Base-by-base conservation (phyloP, 2,797 vertebrate species). In the Mormyrops attenuatus region DNA sequence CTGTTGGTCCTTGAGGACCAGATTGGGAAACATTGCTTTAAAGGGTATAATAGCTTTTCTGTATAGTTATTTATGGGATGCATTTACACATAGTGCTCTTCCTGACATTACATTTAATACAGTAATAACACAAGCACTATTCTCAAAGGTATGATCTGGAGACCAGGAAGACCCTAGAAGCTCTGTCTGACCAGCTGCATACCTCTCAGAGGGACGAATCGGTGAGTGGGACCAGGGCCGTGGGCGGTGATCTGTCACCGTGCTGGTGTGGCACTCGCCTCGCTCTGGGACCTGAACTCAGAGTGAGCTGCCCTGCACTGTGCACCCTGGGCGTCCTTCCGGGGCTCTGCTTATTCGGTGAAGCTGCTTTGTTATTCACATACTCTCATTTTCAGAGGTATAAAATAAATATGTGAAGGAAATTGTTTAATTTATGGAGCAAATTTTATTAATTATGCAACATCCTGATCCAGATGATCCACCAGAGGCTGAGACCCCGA, bases 91-190 rank as follows among this genome's bases (percentile, higher is more conserved):
- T 73, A 30, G 3, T 17, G 30, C 30, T 63, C 60, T 15, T 34
- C 41, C 44, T 41, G 17, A 15, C 15, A 82, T 38, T 38, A n/a
- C 20, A 5, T 82, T 82, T 47, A 47, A 82, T 44, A 9, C 5
- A 47, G 22, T 50, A 85, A 85, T 50, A 85, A 49, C n/a, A 85
- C 20, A 50, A 7, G 22, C 44, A 13, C 22, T 93, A 89, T 89
- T 89, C 0, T 30, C 91, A 80, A 91, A 99, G 98, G 94, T 95
- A 94, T 22, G 98, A 99, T 93, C 96, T 97, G 73, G 97, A 98
- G 94, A 97, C 96, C 89, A 97, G 95, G 91, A 96, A 92, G 91
- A 95, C 95, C 82, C 94, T 99, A 93, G 96, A 97, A 93, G 96
- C 94, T 90, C 93, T 99, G 90, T 94, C 95, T 30, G 96, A 94